Percentiles rank a stretch among this genome's conserved stretches.
phyloP scores from a whole-genome alignment of 2,113 vertebrate species.

The Leucoraja erinaceus region DNA sequence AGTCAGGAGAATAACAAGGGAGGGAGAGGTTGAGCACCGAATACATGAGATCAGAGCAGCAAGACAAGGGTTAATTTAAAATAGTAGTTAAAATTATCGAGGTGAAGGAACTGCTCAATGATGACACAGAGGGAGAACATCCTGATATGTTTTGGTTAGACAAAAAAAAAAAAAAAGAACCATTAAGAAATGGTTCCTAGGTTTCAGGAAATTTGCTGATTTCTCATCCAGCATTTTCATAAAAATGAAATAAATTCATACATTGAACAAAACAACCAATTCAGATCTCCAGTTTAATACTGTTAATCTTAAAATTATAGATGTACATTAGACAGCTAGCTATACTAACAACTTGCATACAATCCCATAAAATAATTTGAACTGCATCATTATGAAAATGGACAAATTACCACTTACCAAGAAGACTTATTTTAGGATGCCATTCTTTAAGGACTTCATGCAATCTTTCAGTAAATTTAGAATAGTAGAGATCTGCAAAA shows the following conservation, averaged over 20 bases:
- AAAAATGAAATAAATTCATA: not conserved
- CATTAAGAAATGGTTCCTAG: not conserved
- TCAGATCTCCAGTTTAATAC: not conserved
- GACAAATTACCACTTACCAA: conserved; percentile 41
- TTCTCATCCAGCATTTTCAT: not conserved
- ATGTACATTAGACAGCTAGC: not conserved
- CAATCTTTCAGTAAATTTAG: conserved; percentile 46
- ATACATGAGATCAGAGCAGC: not conserved
- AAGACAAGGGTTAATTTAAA: not conserved
- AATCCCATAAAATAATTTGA: not conserved
- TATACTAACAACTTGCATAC: not conserved
- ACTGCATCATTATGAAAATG: not conserved
- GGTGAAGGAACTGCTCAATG: not conserved
- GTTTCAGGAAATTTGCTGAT: not conserved
- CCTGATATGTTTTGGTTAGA: not conserved
- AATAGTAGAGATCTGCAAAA: conserved; percentile 47
- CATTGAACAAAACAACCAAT: not conserved
- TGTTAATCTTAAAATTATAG: not conserved
- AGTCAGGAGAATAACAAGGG: not conserved
- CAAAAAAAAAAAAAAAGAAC: not conserved
- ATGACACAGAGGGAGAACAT: not conserved
- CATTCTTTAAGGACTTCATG: conserved; percentile 45
- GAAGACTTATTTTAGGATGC: conserved; percentile 43
- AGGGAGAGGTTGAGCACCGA: not conserved
- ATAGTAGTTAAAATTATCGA: not conserved